Base-by-base conservation (phyloP, 2,113 vertebrate genomes). In the Otis tarda region DNA sequence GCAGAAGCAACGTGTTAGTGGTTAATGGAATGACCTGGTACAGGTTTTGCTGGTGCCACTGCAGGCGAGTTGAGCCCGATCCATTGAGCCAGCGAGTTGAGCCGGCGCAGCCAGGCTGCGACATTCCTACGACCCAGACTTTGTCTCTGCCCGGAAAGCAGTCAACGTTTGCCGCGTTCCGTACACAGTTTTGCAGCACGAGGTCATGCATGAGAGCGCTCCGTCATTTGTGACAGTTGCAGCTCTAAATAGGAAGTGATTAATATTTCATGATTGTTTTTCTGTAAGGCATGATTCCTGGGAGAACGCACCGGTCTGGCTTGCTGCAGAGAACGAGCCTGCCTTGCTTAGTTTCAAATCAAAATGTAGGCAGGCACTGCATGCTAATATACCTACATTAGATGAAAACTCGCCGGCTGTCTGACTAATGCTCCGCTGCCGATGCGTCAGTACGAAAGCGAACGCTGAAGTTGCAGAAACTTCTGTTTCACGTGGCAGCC, bases 201-300 rank as follows among this genome's bases (percentile, higher is more conserved):
- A 68, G 56, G 35, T 15, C 77, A 77, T 87, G 63, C 80, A 3
- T 25, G 84, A 53, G 61, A 82, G 50, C 2, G 45, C 86, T 55
- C 13, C 91, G 87, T 90, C 70, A 23, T 69, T 80, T 76, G 89
- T 95, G 95, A 89, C 90, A 85, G 91, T 77, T 85, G 93, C 87
- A 87, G 84, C 89, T 94, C 87, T 87, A 83, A 95, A 93, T 88
- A 91, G 90, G 93, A 93, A 90, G 83, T 83, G 2, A 95, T 97
- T 95, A 97, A 95, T 95, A 93, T 96, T 96, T 96, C 94, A 95
- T 94, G 30, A 24, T 90, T 91, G 90, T 95, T 96, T 87, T 95
- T 94, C 91, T 73, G 78, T 91, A 71, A 63, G 81, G 86, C 89
- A 60, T 28, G 76, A 49, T 92, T 83, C 83, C 79, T 78, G 70